Base-by-base conservation (phyloP, 2,888 invertebrate species). In the Pandemis corylana region DNA sequence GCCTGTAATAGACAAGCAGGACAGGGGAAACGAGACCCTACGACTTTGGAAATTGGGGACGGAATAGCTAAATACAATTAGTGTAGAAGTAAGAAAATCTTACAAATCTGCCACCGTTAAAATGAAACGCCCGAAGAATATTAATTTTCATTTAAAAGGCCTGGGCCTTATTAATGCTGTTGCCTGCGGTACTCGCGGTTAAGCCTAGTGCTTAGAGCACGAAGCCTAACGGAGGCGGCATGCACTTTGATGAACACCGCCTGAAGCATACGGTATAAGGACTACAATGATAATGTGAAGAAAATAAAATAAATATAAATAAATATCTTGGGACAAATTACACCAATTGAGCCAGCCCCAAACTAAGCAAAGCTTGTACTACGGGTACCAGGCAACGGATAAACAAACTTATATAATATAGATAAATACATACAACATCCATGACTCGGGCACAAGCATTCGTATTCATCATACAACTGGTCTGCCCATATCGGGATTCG, bases 141-240 rank as follows among this genome's bases (percentile, higher is more conserved):
- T 75, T 75, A 75, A 75, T 75, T 75, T 75, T 75, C 75, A 75
- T 75, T 75, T 75, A 75, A 71, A 71, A 71, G n/a, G 63, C 61
- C 42, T 69, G 49, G 64, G 53, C 56, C 61, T 69, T 63, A 71
- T 75, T 75, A 75, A 75, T 71, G 70, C 44, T 75, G 65, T 61
- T 70, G n/a, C 68, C 41, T 13, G 64, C n/a, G 72, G 68, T 64
- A 28, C 68, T 59, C 15, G 64, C 12, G 72, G 68, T 64, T 69
- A 5, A 53, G 13, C n/a, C 64, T n/a, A 20, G 42, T 42, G 56
- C 56, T 56, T 56, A 15, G 56, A 56, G 20, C 7, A 56, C 1
- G 7, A 7, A 56, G 6, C 20, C 7, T 3, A 56, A 5, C 20
- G 20, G 20, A 56, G 20, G 13, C 20, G 56, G 5, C 56, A 13